phyloP scores from a whole-genome alignment of 2,888 invertebrate genomes.

The Agonopterix subpropinquella region DNA sequence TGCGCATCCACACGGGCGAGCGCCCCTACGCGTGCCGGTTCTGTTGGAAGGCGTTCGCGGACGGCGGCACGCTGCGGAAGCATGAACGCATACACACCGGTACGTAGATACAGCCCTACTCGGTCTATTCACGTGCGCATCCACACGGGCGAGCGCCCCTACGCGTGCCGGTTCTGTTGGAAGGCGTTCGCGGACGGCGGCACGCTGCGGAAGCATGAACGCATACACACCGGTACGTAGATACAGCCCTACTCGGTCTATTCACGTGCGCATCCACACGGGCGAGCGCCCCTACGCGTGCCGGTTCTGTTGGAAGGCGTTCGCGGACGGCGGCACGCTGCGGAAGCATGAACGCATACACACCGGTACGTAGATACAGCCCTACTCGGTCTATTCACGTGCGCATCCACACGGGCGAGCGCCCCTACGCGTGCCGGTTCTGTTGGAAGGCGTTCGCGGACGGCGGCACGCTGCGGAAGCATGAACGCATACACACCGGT shows the following conservation, averaged over 20 bases:
- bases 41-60: slow-evolving; percentile 93
- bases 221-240: slow-evolving; percentile 83
- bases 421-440: slow-evolving; percentile 89
- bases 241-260: slow-evolving; percentile 29
- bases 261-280: slow-evolving; percentile 90
- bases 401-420: slow-evolving; percentile 89
- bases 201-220: slow-evolving; percentile 88
- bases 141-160: slow-evolving; percentile 89
- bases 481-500: slow-evolving; percentile 90
- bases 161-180: slow-evolving; percentile 91
- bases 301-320: slow-evolving; percentile 91
- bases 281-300: slow-evolving; percentile 90
- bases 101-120: slow-evolving; percentile 13
- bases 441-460: slow-evolving; percentile 94
- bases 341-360: slow-evolving; percentile 91
- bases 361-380: slow-evolving; percentile 67
- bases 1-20: slow-evolving; percentile 90
- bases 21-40: slow-evolving; percentile 89
- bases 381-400: slow-evolving; percentile 78
- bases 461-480: slow-evolving; percentile 89
- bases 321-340: slow-evolving; percentile 90
- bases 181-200: slow-evolving; percentile 93
- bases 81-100: slow-evolving; percentile 91
- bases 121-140: slow-evolving; percentile 85
- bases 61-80: slow-evolving; percentile 89